Evolutionary conservation across 1,140 invertebrate species (phyloP), one percentile per base, ranked within the genome.

Genomic region (Megalonaias nervosa): DNA sequence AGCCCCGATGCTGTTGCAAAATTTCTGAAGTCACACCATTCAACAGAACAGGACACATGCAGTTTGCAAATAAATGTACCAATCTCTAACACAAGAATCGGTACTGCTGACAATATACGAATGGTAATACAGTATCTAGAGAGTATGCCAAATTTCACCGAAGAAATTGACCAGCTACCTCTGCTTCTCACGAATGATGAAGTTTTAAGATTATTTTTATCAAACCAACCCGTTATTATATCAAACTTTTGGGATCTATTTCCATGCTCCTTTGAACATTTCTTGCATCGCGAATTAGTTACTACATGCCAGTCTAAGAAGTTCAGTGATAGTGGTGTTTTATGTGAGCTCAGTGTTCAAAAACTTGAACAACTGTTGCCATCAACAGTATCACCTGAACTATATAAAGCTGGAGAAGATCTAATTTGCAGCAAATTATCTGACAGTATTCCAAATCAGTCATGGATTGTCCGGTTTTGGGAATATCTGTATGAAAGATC

Each of bases 1-100:
- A 56, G 15, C 26, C 76, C 74, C 0, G 38, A 67, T 17, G 12
- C 21, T 12, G 67, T 79, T 55, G n/a, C 79, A 13, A n/a, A 69
- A 2, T 79, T 82, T 79, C 57, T 81, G 38, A 64, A 77, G 70
- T 69, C 79, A 57, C 61, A 64, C 38, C 12, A 9, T 9, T 38
- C 57, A 38, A 14, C 74, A 26, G n/a, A 21, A 3, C 11, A 68
- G 4, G 23, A 58, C 23, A 60, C 38, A 68, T 81, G 79, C 65
- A 60, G 59, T 19, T 31, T 77, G 16, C 71, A 75, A 5, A 16
- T 80, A n/a, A 67, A 67, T 17, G 19, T 14, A 26, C 6, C 17
- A 31, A 59, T 80, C 21, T 17, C 59, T 17, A 17, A 65, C 15
- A 74, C 79, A 23, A 71, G 23, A 26, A 74, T 57, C 19, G 48